These are phyloP conservation scores for Eucera pruinosa DNA, from an alignment of 2,888 invertebrate species.

Conservation along the genomic window DNA sequence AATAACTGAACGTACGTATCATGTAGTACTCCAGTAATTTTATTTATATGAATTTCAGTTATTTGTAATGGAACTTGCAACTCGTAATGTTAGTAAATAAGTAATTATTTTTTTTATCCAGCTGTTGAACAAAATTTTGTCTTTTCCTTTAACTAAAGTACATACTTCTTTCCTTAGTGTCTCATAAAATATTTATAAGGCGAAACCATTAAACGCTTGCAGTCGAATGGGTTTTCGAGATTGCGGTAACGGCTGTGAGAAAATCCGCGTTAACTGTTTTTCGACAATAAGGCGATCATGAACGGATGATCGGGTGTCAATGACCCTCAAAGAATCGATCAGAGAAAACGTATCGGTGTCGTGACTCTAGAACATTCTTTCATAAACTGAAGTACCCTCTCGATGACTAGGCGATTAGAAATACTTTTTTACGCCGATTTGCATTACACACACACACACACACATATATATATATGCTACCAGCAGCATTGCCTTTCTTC, in stretches of 20 bases:
- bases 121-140: too few relatives aligned
- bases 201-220: conserved; percentile 77
- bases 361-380: conserved; percentile 57
- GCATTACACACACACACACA: conserved; percentile 1
- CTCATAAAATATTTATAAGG: conserved; percentile 77
- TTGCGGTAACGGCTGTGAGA: conserved; percentile 78
- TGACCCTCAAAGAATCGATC: conserved; percentile 77
- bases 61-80: too few relatives aligned
- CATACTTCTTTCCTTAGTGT: not conserved
- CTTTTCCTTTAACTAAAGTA: too few relatives aligned
- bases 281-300: conserved; percentile 75
- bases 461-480: too few relatives aligned
- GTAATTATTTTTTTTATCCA: too few relatives aligned
- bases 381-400: conserved; percentile 69
- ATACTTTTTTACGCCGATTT: conserved; percentile 52
- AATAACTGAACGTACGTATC: too few relatives aligned
- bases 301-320: conserved; percentile 83
- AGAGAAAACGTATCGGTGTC: conserved; percentile 73
- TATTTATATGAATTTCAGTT: too few relatives aligned
- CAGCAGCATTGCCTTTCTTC: conserved; percentile 1
- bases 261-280: conserved; percentile 74
- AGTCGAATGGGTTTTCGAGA: conserved; percentile 77
- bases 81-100: too few relatives aligned
- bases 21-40: too few relatives aligned
- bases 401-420: conserved; percentile 70